Base-by-base conservation (phyloP, 1,140 invertebrate genomes). In the Anoplophora glabripennis region DNA sequence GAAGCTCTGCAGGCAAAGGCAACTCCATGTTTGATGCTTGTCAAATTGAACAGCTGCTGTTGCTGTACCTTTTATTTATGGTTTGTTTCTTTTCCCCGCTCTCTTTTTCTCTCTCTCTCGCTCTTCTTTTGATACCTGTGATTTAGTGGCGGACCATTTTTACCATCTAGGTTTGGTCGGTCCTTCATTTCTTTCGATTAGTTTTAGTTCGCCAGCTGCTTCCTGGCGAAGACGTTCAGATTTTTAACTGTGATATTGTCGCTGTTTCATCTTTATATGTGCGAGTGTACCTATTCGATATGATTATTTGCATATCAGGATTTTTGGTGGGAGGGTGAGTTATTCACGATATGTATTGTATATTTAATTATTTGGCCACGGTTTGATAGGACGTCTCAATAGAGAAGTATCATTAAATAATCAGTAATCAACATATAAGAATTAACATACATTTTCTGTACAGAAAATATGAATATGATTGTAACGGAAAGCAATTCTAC, bases 281-380 rank as follows among this genome's bases (percentile, higher is more conserved):
- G 5, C 14, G 11, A 45, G 9, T 33, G 53, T 28, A 47, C 36
- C 33, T 3, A 12, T 46, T 57, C 35, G 10, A 49, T 5, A 85
- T 85, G 84, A 83, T 86, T 71, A 83, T 84, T 72, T 84, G 82
- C 71, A 81, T 84, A 70, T 84, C 83, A 52, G 83, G 83, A 79
- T 84, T 84, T 78, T 79, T 79, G 76, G 83, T 81, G 77, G 82
- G 82, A 82, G 81, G 74, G 83, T 83, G 71, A 69, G 63, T 56
- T 44, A 15, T 64, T 59, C 21, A 17, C 53, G 12, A 18, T n/a
- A n/a, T n/a, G 46, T 48, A 54, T 44, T 37, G 53, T 41, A 41
- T 46, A 53, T 59, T 44, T 8, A 38, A n/a, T n/a, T n/a, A n/a
- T n/a, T n/a, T n/a, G n/a, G n/a, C n/a, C n/a, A n/a, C n/a, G n/a